phyloP scores from a whole-genome alignment of 2,113 vertebrate species.

The Oreochromis tanganicae region DNA sequence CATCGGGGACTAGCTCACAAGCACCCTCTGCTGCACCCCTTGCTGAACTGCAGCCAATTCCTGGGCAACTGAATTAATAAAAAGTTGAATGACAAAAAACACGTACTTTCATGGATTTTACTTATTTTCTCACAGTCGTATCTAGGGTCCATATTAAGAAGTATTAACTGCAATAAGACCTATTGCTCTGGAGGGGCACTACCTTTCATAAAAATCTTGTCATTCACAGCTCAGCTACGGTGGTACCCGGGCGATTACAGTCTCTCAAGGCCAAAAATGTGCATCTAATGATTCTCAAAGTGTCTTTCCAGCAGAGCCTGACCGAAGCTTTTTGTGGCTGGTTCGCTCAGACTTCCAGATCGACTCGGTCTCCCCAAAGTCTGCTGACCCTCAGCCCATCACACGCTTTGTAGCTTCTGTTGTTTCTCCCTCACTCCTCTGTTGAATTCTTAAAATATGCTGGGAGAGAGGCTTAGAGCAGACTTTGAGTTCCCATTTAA shows the following conservation, averaged over 20 bases:
- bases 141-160: neutral
- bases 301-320: neutral
- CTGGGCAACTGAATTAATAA: neutral
- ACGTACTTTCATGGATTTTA: neutral
- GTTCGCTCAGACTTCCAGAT: neutral
- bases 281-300: neutral
- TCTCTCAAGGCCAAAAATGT: neutral
- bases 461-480: neutral
- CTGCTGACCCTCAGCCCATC: neutral
- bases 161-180: neutral
- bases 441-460: neutral
- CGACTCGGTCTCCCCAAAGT: neutral
- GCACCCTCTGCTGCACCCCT: neutral
- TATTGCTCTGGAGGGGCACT: neutral
- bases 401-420: neutral
- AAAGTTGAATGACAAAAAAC: neutral
- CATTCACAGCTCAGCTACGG: neutral
- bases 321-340: neutral
- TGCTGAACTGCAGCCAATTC: accelerated
- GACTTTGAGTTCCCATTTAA: neutral
- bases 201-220: neutral
- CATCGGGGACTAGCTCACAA: neutral
- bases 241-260: neutral
- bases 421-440: neutral
- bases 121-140: neutral